phyloP scores from a whole-genome alignment of 53 echinoderm and acorn worm species.

The Luidia sarsii region DNA sequence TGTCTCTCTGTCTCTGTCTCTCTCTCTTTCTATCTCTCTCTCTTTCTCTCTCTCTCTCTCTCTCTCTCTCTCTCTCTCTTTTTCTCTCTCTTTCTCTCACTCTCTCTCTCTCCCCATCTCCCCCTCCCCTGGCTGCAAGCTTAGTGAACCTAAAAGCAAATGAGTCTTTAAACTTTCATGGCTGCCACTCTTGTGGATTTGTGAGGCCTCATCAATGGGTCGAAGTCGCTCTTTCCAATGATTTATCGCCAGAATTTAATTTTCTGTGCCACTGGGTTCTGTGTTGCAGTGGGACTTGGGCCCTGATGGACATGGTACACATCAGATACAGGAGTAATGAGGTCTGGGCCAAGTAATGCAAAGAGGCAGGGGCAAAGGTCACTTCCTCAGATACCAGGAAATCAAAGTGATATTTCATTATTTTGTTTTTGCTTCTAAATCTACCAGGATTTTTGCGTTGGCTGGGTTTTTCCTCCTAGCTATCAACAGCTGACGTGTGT shows the following conservation, averaged over 20 bases:
- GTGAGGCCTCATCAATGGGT: conserved; percentile 30
- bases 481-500: conserved; percentile 47
- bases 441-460: conserved; percentile 3
- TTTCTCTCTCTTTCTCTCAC: too few relatives aligned
- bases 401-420: conserved; percentile 47
- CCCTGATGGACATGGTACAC: conserved; percentile 21
- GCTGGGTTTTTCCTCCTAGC: conserved; percentile 22
- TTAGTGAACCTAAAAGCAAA: too few relatives aligned
- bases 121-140: too few relatives aligned
- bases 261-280: conserved; percentile 52
- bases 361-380: too few relatives aligned
- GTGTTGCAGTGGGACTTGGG: conserved; percentile 12
- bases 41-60: too few relatives aligned
- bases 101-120: too few relatives aligned
- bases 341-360: too few relatives aligned
- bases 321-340: conserved; percentile 45
- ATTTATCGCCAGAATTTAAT: conserved; percentile 48
- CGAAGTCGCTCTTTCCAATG: conserved; percentile 29
- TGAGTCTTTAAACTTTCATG: conserved; percentile 36
- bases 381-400: conserved; percentile 32
- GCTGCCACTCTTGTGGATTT: conserved; percentile 37
- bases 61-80: too few relatives aligned
- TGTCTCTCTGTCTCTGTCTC: too few relatives aligned
- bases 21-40: too few relatives aligned
- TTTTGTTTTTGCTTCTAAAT: conserved; percentile 29